phyloP scores from a whole-genome alignment of 92 coral and sea anemone species.

The Blastomussa wellsi region DNA sequence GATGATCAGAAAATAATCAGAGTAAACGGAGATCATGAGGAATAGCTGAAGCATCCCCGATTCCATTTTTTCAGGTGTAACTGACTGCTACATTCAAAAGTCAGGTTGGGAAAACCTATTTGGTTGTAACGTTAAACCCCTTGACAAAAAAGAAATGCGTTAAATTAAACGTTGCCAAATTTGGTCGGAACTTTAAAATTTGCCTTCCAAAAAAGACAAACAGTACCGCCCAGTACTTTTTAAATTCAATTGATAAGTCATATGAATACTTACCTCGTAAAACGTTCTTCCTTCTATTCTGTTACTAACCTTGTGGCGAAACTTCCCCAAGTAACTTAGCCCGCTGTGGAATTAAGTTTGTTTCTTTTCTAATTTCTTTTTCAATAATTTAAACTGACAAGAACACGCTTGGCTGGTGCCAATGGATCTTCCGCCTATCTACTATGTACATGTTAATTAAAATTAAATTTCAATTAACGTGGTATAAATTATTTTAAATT shows the following conservation, averaged over 20 bases:
- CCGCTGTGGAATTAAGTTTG: neutral
- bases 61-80: neutral
- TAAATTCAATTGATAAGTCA: neutral
- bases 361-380: too few species aligned
- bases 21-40: too few species aligned
- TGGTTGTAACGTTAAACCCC: neutral
- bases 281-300: neutral
- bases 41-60: neutral
- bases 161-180: neutral
- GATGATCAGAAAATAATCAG: too few species aligned
- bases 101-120: neutral
- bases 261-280: neutral
- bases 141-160: neutral
- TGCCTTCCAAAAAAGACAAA: neutral
- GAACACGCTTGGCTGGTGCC: neutral
- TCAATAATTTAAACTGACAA: too few species aligned
- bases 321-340: neutral
- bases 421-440: neutral
- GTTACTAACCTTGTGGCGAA: neutral
- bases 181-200: neutral
- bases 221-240: neutral
- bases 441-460: neutral
- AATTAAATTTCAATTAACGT: neutral
- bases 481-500: constrained; percentile 7
- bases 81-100: neutral